Percentiles rank a stretch among this genome's conserved stretches.
Evolutionary conservation across 1,140 invertebrate species (phyloP).

Genomic region (Macrobrachium nipponense): DNA sequence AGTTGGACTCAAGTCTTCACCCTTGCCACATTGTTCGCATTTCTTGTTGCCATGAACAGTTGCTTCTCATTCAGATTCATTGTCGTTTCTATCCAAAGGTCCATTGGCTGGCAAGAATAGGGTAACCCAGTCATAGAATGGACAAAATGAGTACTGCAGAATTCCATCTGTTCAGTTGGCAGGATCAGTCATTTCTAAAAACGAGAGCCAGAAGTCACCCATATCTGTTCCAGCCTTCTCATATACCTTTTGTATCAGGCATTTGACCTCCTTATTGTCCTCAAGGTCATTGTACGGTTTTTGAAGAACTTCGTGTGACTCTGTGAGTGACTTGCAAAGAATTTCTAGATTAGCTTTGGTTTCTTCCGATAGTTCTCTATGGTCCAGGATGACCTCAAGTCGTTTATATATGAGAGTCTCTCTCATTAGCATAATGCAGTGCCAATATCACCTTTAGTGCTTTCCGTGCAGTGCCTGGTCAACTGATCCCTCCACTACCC

Average conservation of each 20-base stretch:
- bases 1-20: background rate
- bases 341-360: background rate
- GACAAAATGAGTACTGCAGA: background rate
- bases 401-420: conserved; percentile 11
- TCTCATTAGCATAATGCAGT: conserved; percentile 22
- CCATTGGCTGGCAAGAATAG: conserved; percentile 6
- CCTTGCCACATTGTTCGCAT: conserved; percentile 18
- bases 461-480: conserved; percentile 7
- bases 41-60: background rate
- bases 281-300: background rate
- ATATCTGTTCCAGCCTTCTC: conserved; percentile 17
- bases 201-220: conserved; percentile 15
- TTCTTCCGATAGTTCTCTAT: conserved; percentile 19
- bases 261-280: background rate
- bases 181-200: conserved; percentile 21
- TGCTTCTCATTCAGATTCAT: conserved; percentile 4
- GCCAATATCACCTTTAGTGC: conserved; percentile 12
- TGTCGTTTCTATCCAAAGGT: conserved; percentile 8
- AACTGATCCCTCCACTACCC: conserved; percentile 13
- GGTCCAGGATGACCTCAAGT: background rate
- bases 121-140: conserved; percentile 4
- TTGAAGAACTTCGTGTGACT: background rate
- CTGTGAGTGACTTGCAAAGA: conserved; percentile 3
- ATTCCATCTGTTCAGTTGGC: background rate
- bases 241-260: background rate